These are phyloP conservation scores for Bombus fervidus DNA, from an alignment of 1,140 invertebrate genomes.

Conservation along the genomic window DNA sequence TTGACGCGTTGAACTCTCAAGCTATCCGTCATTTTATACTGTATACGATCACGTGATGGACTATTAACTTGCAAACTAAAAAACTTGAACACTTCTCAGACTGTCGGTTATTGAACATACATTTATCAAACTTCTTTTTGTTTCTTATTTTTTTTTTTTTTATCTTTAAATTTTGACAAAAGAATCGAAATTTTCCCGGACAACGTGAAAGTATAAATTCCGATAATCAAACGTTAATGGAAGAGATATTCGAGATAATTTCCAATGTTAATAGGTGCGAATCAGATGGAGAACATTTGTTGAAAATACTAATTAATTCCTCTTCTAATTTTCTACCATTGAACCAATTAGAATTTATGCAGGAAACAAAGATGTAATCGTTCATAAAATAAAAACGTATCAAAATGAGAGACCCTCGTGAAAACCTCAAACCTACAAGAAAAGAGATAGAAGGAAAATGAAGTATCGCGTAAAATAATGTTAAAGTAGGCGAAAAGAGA, in stretches of 20 bases:
- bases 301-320: neutral
- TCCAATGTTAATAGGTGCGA: no score
- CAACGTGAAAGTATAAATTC: neutral
- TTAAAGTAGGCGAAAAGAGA: neutral
- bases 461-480: neutral
- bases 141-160: neutral
- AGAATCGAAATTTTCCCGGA: neutral
- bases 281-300: no score
- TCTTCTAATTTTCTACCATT: neutral
- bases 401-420: rapidly evolving
- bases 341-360: neutral
- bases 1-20: conserved; percentile 2
- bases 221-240: neutral
- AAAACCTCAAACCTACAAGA: neutral
- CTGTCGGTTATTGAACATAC: no score
- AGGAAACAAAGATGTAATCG: neutral
- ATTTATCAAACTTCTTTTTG: no score
- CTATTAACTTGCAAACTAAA: neutral
- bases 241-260: neutral
- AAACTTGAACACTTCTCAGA: neutral
- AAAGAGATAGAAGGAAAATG: neutral
- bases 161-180: neutral
- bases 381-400: neutral
- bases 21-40: neutral
- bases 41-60: neutral